These are phyloP conservation scores for Bombus cullumanus DNA, from an alignment of 1,140 invertebrate species.

Conservation along the genomic window DNA sequence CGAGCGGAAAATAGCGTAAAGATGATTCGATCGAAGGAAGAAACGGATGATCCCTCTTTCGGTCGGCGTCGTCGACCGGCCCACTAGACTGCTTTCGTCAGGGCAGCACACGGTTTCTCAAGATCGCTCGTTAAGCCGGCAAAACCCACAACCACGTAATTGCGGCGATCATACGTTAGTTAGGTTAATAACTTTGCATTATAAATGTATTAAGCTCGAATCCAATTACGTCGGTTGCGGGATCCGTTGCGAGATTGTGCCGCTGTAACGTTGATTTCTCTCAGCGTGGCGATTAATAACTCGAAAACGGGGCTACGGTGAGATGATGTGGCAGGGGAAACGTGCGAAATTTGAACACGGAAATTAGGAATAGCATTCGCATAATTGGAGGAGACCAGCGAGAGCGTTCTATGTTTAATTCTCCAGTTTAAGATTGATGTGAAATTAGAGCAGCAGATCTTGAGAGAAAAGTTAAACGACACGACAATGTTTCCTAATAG, in stretches of 20 bases:
- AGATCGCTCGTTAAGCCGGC: slow-evolving; percentile 70
- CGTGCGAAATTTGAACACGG: slow-evolving; percentile 41
- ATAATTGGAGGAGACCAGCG: not conserved
- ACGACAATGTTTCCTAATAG: too few relatives aligned
- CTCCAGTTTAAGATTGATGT: not conserved
- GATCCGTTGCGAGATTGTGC: slow-evolving; percentile 50
- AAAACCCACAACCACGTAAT: slow-evolving; percentile 69
- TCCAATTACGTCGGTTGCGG: slow-evolving; percentile 62
- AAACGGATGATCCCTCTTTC: slow-evolving; percentile 37
- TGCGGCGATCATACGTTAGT: slow-evolving; percentile 68
- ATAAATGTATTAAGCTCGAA: slow-evolving; percentile 72
- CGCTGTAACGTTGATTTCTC: slow-evolving; percentile 48
- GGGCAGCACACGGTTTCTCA: slow-evolving; percentile 48
- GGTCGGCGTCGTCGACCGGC: not conserved
- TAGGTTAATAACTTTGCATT: slow-evolving; percentile 72
- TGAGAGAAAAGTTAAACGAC: not conserved
- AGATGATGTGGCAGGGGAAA: not conserved
- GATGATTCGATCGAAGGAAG: slow-evolving; percentile 16
- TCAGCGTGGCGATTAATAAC: slow-evolving; percentile 49
- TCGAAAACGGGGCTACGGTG: slow-evolving; percentile 11
- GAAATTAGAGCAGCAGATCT: not conserved
- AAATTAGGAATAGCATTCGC: slow-evolving; percentile 20
- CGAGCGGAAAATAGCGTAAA: not conserved
- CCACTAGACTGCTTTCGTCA: slow-evolving; percentile 35
- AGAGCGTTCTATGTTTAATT: not conserved